phyloP scores from a whole-genome alignment of 2,113 vertebrate genomes.

The Melanostigma gelatinosum region DNA sequence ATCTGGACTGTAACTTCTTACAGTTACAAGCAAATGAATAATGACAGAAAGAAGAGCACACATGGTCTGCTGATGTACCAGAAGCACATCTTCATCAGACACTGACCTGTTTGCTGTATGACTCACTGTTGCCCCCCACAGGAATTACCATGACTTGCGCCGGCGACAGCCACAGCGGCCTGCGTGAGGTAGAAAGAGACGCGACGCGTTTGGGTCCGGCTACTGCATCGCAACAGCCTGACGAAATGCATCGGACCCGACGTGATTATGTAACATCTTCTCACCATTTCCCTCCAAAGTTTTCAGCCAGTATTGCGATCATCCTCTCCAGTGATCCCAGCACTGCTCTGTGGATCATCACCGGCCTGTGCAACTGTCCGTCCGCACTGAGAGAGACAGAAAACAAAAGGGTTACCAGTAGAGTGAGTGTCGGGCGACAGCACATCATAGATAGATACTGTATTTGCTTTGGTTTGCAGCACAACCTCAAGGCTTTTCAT shows the following conservation, averaged over 20 bases:
- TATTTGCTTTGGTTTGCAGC: not conserved
- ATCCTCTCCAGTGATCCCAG: slow-evolving; percentile 93
- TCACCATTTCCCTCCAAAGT: slow-evolving; percentile 91
- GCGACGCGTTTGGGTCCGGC: not conserved
- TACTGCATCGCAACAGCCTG: not conserved
- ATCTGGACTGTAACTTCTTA: slow-evolving; percentile 17
- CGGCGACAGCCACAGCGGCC: slow-evolving; percentile 93
- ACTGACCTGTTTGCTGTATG: slow-evolving; percentile 86
- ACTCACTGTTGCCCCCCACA: slow-evolving; percentile 82
- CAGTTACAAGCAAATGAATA: slow-evolving; percentile 15
- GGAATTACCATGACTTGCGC: slow-evolving; percentile 89
- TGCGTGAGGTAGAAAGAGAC: slow-evolving; percentile 48
- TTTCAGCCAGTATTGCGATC: slow-evolving; percentile 90
- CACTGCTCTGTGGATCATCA: slow-evolving; percentile 92
- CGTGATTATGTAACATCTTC: not conserved
- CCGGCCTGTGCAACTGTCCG: slow-evolving; percentile 79
- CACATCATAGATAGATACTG: not conserved
- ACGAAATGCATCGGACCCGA: not conserved
- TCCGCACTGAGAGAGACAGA: slow-evolving; percentile 72
- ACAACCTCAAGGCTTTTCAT: not conserved
- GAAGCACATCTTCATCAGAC: not conserved
- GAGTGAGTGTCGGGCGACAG: too few relatives aligned
- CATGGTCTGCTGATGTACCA: not conserved
- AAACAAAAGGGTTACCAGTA: not conserved
- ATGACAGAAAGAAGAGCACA: not conserved